These are phyloP conservation scores for Drosophila serrata DNA, from an alignment of 1,140 invertebrate genomes.

Conservation along the genomic window DNA sequence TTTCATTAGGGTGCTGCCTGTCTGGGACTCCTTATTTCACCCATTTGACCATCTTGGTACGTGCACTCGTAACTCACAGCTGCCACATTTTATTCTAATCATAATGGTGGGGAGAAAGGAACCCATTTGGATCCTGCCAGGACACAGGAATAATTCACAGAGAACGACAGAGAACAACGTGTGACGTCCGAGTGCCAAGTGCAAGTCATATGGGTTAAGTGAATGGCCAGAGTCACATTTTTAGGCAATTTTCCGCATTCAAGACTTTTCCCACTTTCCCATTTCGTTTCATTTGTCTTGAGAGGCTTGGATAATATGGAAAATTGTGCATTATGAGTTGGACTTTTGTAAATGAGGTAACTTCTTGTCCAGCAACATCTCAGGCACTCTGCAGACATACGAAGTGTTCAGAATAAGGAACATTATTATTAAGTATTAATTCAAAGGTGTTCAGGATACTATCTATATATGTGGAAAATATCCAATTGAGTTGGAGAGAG, in stretches of 20 bases:
- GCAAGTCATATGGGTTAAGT: constrained; percentile 10
- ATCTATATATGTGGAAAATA: neutral
- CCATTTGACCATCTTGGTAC: constrained; percentile 19
- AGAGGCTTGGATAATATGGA: neutral
- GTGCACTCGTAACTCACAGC: constrained; percentile 72
- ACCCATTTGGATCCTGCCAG: neutral
- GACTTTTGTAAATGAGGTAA: constrained; percentile 6
- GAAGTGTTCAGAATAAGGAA: no score
- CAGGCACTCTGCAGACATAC: neutral
- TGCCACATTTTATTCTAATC: constrained; percentile 67
- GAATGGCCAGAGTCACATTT: constrained; percentile 18
- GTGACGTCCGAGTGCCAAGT: constrained; percentile 9
- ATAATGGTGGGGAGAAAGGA: neutral
- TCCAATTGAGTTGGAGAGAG: neutral
- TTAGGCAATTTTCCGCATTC: constrained; percentile 9
- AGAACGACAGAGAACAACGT: constrained; percentile 15
- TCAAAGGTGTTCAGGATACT: neutral
- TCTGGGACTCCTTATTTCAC: constrained; percentile 2
- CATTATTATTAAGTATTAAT: neutral
- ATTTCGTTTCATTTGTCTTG: constrained; percentile 22
- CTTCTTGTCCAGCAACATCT: neutral
- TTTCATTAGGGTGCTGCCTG: constrained; percentile 54
- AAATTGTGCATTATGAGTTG: constrained; percentile 29
- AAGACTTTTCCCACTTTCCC: constrained; percentile 15
- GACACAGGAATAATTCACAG: constrained; percentile 13